Evolutionary conservation across 2,113 vertebrate genomes (phyloP), one percentile per base, ranked within the genome.

Genomic region (Phylloscopus whistleri): DNA sequence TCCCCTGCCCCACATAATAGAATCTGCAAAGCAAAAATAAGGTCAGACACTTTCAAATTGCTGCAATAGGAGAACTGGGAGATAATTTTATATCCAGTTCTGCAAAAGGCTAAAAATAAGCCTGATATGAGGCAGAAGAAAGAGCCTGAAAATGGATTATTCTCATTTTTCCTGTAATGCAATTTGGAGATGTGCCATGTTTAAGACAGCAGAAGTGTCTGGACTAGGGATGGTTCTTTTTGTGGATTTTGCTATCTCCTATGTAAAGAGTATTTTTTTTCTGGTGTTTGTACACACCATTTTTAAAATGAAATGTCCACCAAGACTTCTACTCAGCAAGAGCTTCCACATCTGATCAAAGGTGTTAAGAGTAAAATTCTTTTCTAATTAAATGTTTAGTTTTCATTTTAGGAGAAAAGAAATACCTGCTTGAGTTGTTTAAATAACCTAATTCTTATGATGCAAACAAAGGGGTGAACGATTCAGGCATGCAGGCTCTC

Each of bases 21-120:
- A 93, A 95, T 84, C 93, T 92, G 90, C 86, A 95, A 93, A 89
- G 94, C 52, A 92, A 84, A 94, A 96, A 96, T 80, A 96, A 95
- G 94, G 90, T 96, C 95, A 95, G 92, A 80, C 85, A 70, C 92
- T 81, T 84, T 52, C 37, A 93, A 93, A 94, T 89, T 93, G 83
- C 93, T 95, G 94, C 90, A 93, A 56, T 26, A 89, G 84, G 88
- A 88, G 95, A 95, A 86, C 66, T 51, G 58, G 76, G 80, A 94
- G 88, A 92, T 93, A 70, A 86, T 94, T 94, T 90, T 46, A 8
- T 90, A 75, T 49, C 90, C 73, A 56, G 52, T 81, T 84, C 93
- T 64, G 81, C 76, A 72, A 92, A 79, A 82, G 80, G 93, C 95
- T 96, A 95, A 96, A 96, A 96, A 93, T 96, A 95, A 92, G 69